These are phyloP conservation scores for Hoplostethus mediterraneus DNA, from an alignment of 2,797 vertebrate genomes.

Conservation along the genomic window DNA sequence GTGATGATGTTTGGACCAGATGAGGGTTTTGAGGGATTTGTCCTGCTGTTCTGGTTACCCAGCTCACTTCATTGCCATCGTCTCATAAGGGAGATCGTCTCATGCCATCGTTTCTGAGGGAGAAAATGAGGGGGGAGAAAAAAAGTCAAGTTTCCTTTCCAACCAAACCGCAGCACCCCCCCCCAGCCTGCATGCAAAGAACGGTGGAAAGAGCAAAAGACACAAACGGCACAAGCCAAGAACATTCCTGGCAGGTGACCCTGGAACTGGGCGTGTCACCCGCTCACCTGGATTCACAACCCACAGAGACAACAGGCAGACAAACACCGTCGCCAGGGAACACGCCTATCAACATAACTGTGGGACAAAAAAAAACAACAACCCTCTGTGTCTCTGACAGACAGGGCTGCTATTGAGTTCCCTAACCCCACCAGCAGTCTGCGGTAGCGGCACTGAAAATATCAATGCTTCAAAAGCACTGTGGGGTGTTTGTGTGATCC, in stretches of 20 bases:
- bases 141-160: not conserved
- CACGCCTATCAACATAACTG: slow-evolving; percentile 30
- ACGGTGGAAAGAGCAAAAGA: slow-evolving; percentile 11
- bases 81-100: too few species aligned
- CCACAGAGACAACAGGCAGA: slow-evolving; percentile 42
- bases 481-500: slow-evolving; percentile 28
- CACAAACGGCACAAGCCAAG: slow-evolving; percentile 22
- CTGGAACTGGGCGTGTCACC: slow-evolving; percentile 59
- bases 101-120: too few species aligned
- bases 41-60: not conserved
- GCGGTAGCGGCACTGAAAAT: slow-evolving; percentile 14
- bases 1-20: not conserved
- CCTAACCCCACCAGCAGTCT: slow-evolving; percentile 12
- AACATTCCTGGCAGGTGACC: slow-evolving; percentile 71
- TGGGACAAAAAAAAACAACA: not conserved
- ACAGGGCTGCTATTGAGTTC: not conserved
- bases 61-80: slow-evolving; percentile 44
- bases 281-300: slow-evolving; percentile 44
- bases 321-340: slow-evolving; percentile 52
- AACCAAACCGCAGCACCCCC: slow-evolving; percentile 15
- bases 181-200: slow-evolving; percentile 48
- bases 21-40: not conserved
- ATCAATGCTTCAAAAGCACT: slow-evolving; percentile 30
- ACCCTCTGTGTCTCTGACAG: not conserved
- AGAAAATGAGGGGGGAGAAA: not conserved